Evolutionary conservation across 2,113 vertebrate species (phyloP), one percentile per base, ranked within the genome.

Genomic region (Geococcyx californianus): DNA sequence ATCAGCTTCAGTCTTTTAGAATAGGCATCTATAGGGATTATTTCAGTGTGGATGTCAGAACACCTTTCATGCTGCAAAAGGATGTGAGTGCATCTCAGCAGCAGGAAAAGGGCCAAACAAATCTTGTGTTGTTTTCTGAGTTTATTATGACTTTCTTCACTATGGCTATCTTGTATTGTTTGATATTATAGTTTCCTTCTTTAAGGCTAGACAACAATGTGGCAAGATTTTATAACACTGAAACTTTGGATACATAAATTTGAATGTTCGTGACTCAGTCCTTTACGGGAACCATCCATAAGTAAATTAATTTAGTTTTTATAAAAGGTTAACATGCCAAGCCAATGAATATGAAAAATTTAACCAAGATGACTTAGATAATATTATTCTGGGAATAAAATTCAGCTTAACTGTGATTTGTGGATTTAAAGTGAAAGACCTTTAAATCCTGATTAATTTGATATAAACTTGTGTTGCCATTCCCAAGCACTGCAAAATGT

Each of bases 331-430:
- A 84, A 45, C 52, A 49, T 74, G 33, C 10, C 3, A 42, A 93
- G 54, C 79, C 62, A 87, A 82, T 44, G 25, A 76, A 87, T 91
- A 75, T 73, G 34, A 83, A 76, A 89, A 33, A 80, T 67, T 80
- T 85, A 68, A 70, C 20, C 13, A 74, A 74, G 79, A 80, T 80
- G 17, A 73, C 42, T 91, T 91, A 73, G 54, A 82, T 85, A 36
- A 67, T 42, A 91, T 95, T 90, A 67, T 93, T 87, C 45, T 91
- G 38, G 54, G 23, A 91, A 82, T 88, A 79, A 89, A 94, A 93
- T 58, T 80, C 34, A 44, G 1, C 42, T 93, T 76, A 76, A 83
- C 62, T 91, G 29, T 95, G 75, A 90, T 93, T 91, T 94, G 42
- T 94, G 55, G 45, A 38, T 80, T 95, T 91, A 77, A 87, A 74